Evolutionary conservation across 30 jellyfish, hydroid and myxozoan genomes (phyloP).

Genomic region (Hydra vulgaris): DNA sequence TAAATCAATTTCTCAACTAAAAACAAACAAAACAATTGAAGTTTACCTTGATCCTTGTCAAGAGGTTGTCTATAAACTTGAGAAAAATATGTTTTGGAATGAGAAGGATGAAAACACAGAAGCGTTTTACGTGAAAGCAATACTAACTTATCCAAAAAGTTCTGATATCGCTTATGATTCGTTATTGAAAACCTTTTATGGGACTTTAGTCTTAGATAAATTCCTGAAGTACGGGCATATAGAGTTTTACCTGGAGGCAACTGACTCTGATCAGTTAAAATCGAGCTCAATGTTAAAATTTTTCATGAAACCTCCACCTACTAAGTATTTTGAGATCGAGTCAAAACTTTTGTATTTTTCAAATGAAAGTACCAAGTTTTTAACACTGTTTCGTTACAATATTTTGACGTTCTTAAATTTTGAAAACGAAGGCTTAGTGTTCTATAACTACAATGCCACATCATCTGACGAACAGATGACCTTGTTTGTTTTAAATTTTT

Average conservation of each 20-base stretch:
- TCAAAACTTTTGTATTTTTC: not conserved
- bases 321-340: not conserved
- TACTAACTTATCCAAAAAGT: slow-evolving; percentile 4
- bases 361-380: not conserved
- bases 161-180: not conserved
- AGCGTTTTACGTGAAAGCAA: slow-evolving; percentile 1
- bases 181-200: not conserved
- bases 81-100: slow-evolving; percentile 9
- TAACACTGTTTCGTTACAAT: not conserved
- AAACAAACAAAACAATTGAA: not conserved
- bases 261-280: slow-evolving; percentile 20
- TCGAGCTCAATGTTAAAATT: not conserved
- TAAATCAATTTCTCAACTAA: slow-evolving; percentile 13
- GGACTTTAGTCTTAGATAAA: slow-evolving; percentile 2
- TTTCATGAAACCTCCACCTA: not conserved
- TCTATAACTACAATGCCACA: not conserved
- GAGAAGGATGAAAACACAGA: slow-evolving; percentile 33
- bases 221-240: not conserved
- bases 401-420: not conserved
- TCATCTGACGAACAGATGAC: not conserved
- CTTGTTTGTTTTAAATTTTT: not conserved
- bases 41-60: slow-evolving; percentile 19
- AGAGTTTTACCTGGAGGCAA: slow-evolving; percentile 16
- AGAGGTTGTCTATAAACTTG: slow-evolving; percentile 2
- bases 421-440: not conserved